These are phyloP conservation scores for Drosophila carrolli DNA, from an alignment of 1,140 invertebrate genomes.

Conservation along the genomic window DNA sequence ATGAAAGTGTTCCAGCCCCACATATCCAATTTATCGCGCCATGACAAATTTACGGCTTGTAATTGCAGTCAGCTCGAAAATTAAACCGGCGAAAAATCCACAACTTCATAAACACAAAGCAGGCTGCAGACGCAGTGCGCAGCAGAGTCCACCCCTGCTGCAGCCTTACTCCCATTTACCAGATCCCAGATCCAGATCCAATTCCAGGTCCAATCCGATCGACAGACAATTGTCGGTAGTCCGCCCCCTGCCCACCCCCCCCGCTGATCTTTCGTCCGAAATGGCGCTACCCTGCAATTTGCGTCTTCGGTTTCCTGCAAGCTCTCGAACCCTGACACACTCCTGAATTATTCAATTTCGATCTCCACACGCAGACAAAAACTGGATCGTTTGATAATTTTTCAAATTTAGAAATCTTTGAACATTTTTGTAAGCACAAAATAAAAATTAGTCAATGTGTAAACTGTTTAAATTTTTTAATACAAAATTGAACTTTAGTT, in stretches of 20 bases:
- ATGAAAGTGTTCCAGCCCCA: neutral
- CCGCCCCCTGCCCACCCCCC: neutral
- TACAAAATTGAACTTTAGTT: no score
- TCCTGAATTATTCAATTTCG: conserved; percentile 34
- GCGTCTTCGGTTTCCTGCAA: conserved; percentile 72
- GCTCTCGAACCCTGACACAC: conserved; percentile 36
- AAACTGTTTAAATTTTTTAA: no score
- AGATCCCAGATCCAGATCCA: conserved; percentile 3
- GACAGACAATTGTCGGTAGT: conserved; percentile 26
- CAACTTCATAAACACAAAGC: conserved; percentile 74
- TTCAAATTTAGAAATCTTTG: no score
- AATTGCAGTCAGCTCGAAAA: conserved; percentile 77
- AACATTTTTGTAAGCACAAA: no score
- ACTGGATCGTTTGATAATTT: no score
- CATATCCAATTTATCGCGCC: conserved; percentile 75
- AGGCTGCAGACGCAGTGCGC: conserved; percentile 13
- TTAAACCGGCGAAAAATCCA: conserved; percentile 73
- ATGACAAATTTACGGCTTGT: conserved; percentile 83
- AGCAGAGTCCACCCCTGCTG: neutral
- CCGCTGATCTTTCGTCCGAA: conserved; percentile 44
- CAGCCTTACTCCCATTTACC: neutral
- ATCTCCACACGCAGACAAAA: conserved; percentile 1
- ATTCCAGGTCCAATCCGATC: conserved; percentile 21
- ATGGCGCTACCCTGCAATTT: conserved; percentile 74
- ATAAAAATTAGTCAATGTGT: no score